Percentiles rank a stretch among this genome's conserved stretches.
These are phyloP conservation scores for Lochmaea capreae DNA, from an alignment of 2,888 invertebrate genomes.

Conservation along the genomic window DNA sequence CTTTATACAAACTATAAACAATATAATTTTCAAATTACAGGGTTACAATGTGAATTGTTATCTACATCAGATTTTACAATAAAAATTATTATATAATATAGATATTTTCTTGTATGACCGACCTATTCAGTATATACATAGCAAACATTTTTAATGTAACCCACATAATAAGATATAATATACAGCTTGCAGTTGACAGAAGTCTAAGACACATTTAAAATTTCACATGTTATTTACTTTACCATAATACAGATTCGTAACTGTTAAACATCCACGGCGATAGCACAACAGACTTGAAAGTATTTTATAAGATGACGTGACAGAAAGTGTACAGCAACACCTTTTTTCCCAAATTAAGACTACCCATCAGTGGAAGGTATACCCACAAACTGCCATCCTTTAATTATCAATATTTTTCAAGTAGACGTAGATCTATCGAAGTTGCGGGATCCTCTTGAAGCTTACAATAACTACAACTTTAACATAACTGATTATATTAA, in stretches of 20 bases:
- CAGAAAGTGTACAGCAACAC: slow-evolving; percentile 18
- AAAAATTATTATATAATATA: too few species aligned
- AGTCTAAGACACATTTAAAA: slow-evolving; percentile 8
- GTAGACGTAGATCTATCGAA: slow-evolving; percentile 18
- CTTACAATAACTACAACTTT: slow-evolving; percentile 36
- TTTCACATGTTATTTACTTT: slow-evolving; percentile 33
- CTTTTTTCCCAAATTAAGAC: neutral
- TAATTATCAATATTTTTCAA: neutral
- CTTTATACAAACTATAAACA: too few species aligned
- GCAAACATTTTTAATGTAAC: slow-evolving; percentile 1
- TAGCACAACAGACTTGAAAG: slow-evolving; percentile 6
- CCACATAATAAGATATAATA: slow-evolving; percentile 15
- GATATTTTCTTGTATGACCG: too few species aligned
- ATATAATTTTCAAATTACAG: too few species aligned
- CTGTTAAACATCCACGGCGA: slow-evolving; percentile 18
- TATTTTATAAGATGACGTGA: neutral
- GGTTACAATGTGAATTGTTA: too few species aligned
- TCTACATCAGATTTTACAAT: too few species aligned
- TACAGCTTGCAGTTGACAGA: slow-evolving; percentile 44
- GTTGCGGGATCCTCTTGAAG: slow-evolving; percentile 10
- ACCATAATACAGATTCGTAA: slow-evolving; percentile 29
- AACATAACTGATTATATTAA: slow-evolving; percentile 35
- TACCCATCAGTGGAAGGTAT: neutral
- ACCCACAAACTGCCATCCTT: slow-evolving; percentile 6
- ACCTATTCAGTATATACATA: too few species aligned